Conservation (phyloP, 2,888 invertebrate genomes). For the Caenorhabditis angaria region DNA sequence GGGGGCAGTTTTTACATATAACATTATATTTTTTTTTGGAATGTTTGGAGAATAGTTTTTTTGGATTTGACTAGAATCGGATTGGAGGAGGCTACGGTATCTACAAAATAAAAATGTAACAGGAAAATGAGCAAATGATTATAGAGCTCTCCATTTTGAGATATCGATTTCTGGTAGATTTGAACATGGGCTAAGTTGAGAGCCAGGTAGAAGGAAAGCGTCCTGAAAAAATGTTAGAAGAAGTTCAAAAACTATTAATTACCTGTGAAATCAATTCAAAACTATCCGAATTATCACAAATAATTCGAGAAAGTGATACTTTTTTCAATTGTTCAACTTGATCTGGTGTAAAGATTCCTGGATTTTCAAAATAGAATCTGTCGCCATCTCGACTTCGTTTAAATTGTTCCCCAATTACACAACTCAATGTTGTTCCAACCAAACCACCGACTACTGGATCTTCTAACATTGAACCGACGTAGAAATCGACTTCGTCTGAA, state of each 20-base stretch:
- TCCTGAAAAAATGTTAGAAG: slow-evolving; percentile 21
- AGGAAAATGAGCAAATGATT: not conserved
- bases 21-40: not conserved
- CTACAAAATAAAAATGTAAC: not conserved
- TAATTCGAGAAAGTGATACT: slow-evolving; percentile 83
- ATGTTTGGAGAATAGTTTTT: not conserved
- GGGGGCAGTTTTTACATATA: not conserved
- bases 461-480: slow-evolving; percentile 75
- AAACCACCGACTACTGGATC: slow-evolving; percentile 74
- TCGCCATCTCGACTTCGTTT: slow-evolving; percentile 75
- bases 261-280: slow-evolving; percentile 54
- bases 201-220: slow-evolving; percentile 56
- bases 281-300: slow-evolving; percentile 82
- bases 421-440: slow-evolving; percentile 75
- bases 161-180: slow-evolving; percentile 66
- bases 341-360: slow-evolving; percentile 68
- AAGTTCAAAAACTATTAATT: too few relatives aligned
- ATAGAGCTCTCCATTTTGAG: slow-evolving; percentile 65
- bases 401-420: slow-evolving; percentile 75
- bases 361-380: slow-evolving; percentile 75
- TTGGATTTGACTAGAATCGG: not conserved
- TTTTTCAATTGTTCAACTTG: slow-evolving; percentile 87
- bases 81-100: not conserved
- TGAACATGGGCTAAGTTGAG: slow-evolving; percentile 61
- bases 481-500: slow-evolving; percentile 75